Evolutionary conservation across 2,888 invertebrate genomes (phyloP).

Genomic region (Gastrophysa polygoni): DNA sequence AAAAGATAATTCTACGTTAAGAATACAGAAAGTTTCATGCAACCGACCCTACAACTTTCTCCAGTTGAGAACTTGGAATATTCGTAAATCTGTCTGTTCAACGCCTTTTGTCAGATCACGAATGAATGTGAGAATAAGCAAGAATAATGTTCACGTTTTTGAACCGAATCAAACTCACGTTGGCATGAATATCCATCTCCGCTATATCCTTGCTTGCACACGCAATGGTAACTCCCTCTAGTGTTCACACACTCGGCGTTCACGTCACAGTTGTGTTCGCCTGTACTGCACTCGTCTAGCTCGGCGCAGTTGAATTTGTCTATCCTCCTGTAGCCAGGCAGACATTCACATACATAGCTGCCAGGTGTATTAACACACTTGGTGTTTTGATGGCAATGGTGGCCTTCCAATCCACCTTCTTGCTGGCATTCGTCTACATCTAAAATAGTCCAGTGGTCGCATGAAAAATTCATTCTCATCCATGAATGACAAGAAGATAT

Average conservation of each 20-base stretch:
- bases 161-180: constrained; percentile 65
- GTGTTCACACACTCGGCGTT: constrained; percentile 83
- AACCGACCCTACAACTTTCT: no score
- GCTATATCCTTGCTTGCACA: constrained; percentile 72
- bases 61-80: no score
- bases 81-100: no score
- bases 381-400: constrained; percentile 86
- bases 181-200: constrained; percentile 81
- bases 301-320: constrained; percentile 83
- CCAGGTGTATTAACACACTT: constrained; percentile 83
- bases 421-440: constrained; percentile 87
- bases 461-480: neutral
- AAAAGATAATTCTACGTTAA: no score
- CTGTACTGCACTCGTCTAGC: constrained; percentile 78
- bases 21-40: no score
- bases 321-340: constrained; percentile 75
- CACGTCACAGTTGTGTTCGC: constrained; percentile 74
- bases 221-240: constrained; percentile 80
- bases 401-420: constrained; percentile 77
- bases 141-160: no score
- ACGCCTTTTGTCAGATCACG: no score
- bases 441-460: constrained; percentile 50
- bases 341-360: constrained; percentile 83
- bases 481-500: neutral
- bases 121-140: no score